A percentile compares a stretch with the other conserved stretches of the same genome.
phyloP scores from a whole-genome alignment of 1,140 invertebrate genomes.

The Tribolium madens region DNA sequence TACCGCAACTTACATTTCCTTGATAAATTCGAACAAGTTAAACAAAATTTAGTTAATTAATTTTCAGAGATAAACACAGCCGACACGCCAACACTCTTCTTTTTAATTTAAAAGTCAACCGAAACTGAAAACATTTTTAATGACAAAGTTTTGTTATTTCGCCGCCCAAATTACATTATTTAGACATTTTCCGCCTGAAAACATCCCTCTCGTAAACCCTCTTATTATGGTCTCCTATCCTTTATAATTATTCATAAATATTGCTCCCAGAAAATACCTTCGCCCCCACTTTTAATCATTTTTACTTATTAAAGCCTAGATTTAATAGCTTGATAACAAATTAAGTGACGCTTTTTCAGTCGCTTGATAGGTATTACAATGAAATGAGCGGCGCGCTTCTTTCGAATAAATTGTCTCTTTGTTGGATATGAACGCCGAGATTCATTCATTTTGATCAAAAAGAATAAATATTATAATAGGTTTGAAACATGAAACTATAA shows the following conservation, averaged over 20 bases:
- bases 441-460: conserved; percentile 5
- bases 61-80: not conserved
- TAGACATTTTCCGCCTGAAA: conserved; percentile 32
- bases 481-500: too few relatives aligned
- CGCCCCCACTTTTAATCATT: conserved; percentile 19
- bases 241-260: conserved; percentile 38
- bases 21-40: conserved; percentile 9
- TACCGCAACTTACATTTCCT: not conserved
- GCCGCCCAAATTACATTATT: conserved; percentile 27
- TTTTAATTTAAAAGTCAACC: conserved; percentile 17
- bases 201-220: conserved; percentile 20
- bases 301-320: conserved; percentile 10
- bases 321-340: conserved; percentile 16
- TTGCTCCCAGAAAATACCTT: conserved; percentile 7
- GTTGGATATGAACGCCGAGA: not conserved
- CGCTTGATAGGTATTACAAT: too few relatives aligned
- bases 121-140: conserved; percentile 11
- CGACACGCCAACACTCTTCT: not conserved
- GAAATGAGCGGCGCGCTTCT: not conserved
- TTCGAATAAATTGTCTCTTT: not conserved
- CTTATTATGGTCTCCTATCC: conserved; percentile 16
- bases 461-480: not conserved
- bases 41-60: conserved; percentile 12
- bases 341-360: not conserved
- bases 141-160: conserved; percentile 32